Evolutionary conservation across 2,797 vertebrate genomes (phyloP), one percentile per base, ranked within the genome.

Genomic region (Garrulus glandarius): DNA sequence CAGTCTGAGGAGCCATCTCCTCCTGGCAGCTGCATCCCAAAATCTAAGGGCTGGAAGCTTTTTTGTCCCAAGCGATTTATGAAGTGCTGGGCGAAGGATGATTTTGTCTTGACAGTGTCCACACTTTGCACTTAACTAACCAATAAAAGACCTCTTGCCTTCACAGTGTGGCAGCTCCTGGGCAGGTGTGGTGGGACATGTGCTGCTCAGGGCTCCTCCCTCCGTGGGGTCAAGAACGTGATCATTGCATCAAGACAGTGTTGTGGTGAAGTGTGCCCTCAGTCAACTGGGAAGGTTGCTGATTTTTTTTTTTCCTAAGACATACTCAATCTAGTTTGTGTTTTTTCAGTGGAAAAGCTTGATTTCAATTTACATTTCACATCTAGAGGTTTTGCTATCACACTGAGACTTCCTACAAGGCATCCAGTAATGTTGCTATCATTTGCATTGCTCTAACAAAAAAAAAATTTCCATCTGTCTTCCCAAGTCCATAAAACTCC

Each of bases 401-500:
- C 68, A 74, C 68, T 79, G 81, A 94, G 93, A 79, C 78, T 93
- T 94, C 89, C 92, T 95, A 93, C 77, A 65, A 94, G 77, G 85
- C 87, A 94, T 84, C 82, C 47, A 78, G 76, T 76, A 90, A 92
- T 60, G 63, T 67, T 75, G 30, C 65, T 84, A 63, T 94, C 56
- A 87, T 94, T 91, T 91, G 91, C 80, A 72, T 89, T 91, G 64
- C 76, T 93, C 83, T 81, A 76, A 89, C 55, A 84, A 85, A 82
- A 92, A 85, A 82, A 92, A 94, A 75, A 85, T 5, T 32, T 93
- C 84, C 79, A 80, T 95, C 87, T 91, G 87, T 92, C 89, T 95
- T 95, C 83, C 63, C 80, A 92, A 92, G 67, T 92, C 83, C 52
- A 56, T 95, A 93, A 96, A 96, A 93, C 83, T 94, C 91, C 80